Percentiles rank a stretch among this genome's conserved stretches.
Conservation (phyloP, 2,113 vertebrate genomes). For the Sitta europaea region DNA sequence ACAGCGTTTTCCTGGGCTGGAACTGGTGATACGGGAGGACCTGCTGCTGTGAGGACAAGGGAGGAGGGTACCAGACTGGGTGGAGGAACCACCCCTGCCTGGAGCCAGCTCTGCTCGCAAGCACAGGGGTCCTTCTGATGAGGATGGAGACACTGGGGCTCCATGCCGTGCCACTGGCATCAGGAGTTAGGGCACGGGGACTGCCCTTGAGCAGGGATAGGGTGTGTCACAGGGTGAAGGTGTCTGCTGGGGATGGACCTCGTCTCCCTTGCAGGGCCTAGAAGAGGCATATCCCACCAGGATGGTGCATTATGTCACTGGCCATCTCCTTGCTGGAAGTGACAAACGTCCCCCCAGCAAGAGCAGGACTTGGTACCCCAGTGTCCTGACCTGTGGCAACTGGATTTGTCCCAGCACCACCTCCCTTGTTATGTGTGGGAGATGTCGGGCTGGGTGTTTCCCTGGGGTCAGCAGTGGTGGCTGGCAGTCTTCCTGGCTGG, state of each 20-base stretch:
- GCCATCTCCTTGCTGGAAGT: not conserved
- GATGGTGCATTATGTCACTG: rapidly evolving
- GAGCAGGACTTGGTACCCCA: not conserved
- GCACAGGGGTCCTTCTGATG: not conserved
- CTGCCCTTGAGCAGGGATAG: not conserved
- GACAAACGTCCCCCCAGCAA: not conserved
- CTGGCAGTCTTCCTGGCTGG: not conserved
- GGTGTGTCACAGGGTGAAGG: not conserved
- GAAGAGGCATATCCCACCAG: not conserved
- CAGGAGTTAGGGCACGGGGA: not conserved
- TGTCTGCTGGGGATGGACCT: no score
- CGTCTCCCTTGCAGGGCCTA: not conserved
- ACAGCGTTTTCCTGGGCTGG: not conserved
- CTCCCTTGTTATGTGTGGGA: not conserved
- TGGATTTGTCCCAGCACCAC: not conserved
- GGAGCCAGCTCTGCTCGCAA: not conserved
- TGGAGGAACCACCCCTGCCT: not conserved
- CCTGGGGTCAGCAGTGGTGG: not conserved
- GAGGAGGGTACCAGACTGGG: not conserved
- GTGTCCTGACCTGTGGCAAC: not conserved
- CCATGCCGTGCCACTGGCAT: not conserved
- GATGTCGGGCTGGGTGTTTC: not conserved
- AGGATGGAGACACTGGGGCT: not conserved
- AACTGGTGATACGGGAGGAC: rapidly evolving
- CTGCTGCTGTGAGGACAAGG: not conserved